Percentiles rank a stretch among this genome's conserved stretches.
Conservation (phyloP, 2,797 vertebrate species). For the Lacerta bilineata region DNA sequence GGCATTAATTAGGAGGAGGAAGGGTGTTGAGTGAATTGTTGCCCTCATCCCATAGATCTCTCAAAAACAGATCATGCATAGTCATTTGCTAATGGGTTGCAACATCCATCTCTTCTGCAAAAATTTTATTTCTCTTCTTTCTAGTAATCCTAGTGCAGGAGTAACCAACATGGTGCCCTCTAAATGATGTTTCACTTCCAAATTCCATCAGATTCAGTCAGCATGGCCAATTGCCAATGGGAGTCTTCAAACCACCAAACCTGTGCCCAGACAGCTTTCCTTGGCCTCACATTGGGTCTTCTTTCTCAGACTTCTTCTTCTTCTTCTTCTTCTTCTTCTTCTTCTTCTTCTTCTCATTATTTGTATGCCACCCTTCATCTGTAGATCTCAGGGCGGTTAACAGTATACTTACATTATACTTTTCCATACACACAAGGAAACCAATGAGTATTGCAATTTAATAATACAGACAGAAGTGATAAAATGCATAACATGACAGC, state of each 20-base stretch:
- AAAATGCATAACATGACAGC: not conserved
- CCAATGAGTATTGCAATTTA: not conserved
- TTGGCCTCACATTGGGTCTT: conserved; percentile 27
- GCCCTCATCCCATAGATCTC: conserved; percentile 42
- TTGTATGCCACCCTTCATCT: too few relatives aligned
- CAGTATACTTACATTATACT: not conserved
- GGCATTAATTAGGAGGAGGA: conserved; percentile 64
- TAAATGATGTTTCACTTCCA: not conserved
- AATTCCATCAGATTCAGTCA: not conserved
- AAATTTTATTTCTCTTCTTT: not conserved
- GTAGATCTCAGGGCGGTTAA: too few relatives aligned
- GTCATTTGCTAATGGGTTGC: not conserved
- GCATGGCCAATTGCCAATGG: not conserved
- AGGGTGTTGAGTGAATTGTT: conserved; percentile 53
- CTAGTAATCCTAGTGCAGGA: not conserved
- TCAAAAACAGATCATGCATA: conserved; percentile 15
- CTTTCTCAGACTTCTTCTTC: conserved; percentile 34
- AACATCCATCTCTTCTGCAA: conserved; percentile 12
- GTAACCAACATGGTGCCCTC: not conserved
- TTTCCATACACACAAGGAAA: not conserved
- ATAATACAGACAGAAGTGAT: not conserved
- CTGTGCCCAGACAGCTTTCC: not conserved
- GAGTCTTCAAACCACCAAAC: not conserved
- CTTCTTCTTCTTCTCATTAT: not conserved
- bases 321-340: not conserved